Evolutionary conservation across 1,140 invertebrate species (phyloP), one percentile per base, ranked within the genome.

Genomic region (Pararge aegeria): DNA sequence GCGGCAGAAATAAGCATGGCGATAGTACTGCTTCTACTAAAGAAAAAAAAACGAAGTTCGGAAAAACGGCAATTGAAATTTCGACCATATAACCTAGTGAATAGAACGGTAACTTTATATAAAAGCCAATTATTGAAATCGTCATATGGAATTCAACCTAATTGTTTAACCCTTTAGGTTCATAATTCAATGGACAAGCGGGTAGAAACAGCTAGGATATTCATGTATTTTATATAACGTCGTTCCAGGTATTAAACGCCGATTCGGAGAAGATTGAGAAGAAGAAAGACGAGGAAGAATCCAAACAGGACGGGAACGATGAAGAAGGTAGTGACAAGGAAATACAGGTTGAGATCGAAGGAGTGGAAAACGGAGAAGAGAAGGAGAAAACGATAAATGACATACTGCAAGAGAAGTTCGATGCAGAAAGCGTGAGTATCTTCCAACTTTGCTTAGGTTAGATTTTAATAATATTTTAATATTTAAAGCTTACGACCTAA

Each of bases 351-450:
- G 75, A 88, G 12, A 77, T 78, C 52, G 65, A 89, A 29, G n/a
- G n/a, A n/a, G 75, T 84, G 20, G 13, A 16, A 15, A 79, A 89
- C 18, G 62, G 86, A 27, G 68, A 82, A 46, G 71, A 57, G 0
- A 80, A 73, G 62, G 74, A 89, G 65, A 91, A 90, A 55, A 91
- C 87, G 0, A 78, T 89, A 1, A 91, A 90, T 55, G 90, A 92
- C 53, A 89, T 91, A 59, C 61, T 91, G 16, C 89, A 83, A 63
- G 87, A 91, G 66, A 88, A 91, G 66, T 79, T 90, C 63, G 80
- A 90, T 48, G 78, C 82, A 10, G 81, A 86, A 12, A 76, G 60
- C 50, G 82, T 83, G 21, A 72, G 79, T 80, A 13, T 19, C 4
- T 42, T 42, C 3, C 16, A 16, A 6, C 4, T 40, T 30, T 7